Base-by-base conservation (phyloP, 2,113 vertebrate genomes). In the Rallus limicola region DNA sequence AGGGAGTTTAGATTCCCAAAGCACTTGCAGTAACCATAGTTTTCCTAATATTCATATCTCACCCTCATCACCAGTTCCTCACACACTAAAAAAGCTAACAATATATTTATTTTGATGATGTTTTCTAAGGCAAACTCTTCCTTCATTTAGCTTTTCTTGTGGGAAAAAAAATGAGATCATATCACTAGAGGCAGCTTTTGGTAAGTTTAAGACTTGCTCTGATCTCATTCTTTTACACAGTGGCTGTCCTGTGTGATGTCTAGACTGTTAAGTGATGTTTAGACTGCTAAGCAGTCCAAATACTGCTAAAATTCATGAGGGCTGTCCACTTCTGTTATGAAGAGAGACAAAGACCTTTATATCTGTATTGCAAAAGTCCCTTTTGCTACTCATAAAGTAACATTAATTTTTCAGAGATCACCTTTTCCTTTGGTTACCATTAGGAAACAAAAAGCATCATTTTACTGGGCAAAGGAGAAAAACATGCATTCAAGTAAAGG, bases 361-460 rank as follows among this genome's bases (percentile, higher is more conserved):
- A 85, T 52, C 79, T 86, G 3, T 76, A 86, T 92, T 93, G 52
- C 60, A 56, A 71, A 96, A 69, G 83, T 34, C 31, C 10, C 16
- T 75, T 95, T 77, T 78, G 64, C 80, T 46, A n/a, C 53, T 40
- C 29, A 70, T 64, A 62, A 94, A 64, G 6, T 16, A 62, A 58
- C 44, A 19, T 10, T 56, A 80, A 71, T 75, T 94, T 88, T 90
- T 90, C 44, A 82, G 58, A 81, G 42, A 74, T 93, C 62, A 94
- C 76, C 86, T 92, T 93, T 95, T 95, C 60, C 44, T 86, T 78
- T 92, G 62, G 76, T 87, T 60, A 74, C 42, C 24, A 59, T 50
- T 74, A 64, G 55, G 91, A 94, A 90, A 83, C 8, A 96, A 88
- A 88, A 89, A 65, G 18, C 28, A 94, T 58, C 19, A 67, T 64